Conservation (phyloP, 2,888 invertebrate species). For the Dioctria linearis region DNA sequence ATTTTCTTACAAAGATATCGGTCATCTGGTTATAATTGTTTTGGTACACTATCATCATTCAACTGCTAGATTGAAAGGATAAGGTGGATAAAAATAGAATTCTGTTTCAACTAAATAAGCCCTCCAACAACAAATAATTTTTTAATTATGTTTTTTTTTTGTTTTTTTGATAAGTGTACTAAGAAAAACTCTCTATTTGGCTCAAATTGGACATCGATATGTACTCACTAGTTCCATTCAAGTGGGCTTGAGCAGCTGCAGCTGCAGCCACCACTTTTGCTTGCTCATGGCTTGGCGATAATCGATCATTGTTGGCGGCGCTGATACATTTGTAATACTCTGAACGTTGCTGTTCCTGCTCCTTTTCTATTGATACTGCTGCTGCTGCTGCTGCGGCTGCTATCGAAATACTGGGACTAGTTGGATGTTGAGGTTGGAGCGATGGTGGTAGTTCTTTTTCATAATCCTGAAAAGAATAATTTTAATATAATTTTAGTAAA, state of each 20-base stretch:
- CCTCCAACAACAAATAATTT: neutral
- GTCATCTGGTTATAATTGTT: too few species aligned
- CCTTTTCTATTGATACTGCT: constrained; percentile 61
- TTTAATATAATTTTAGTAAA: constrained; percentile 15
- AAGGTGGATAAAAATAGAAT: neutral
- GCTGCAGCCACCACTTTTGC: constrained; percentile 71
- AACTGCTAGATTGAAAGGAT: neutral
- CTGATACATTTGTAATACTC: constrained; percentile 50
- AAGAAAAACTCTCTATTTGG: neutral
- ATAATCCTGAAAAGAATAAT: constrained; percentile 65
- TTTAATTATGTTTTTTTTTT: constrained; percentile 5
- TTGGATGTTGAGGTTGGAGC: constrained; percentile 63
- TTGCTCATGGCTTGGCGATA: constrained; percentile 63
- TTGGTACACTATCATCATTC: too few species aligned
- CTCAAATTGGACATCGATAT: constrained; percentile 69
- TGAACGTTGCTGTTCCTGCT: constrained; percentile 58
- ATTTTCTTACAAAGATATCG: too few species aligned
- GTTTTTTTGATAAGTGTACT: neutral
- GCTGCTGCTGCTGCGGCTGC: constrained; percentile 57
- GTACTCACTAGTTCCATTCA: constrained; percentile 79
- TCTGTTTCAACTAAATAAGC: constrained; percentile 20
- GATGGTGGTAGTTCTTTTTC: constrained; percentile 67
- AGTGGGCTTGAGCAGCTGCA: constrained; percentile 74
- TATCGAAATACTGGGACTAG: constrained; percentile 60
- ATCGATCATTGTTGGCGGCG: neutral